Evolutionary conservation across 2,113 vertebrate genomes (phyloP).

Genomic region (Cnemophilus loriae): DNA sequence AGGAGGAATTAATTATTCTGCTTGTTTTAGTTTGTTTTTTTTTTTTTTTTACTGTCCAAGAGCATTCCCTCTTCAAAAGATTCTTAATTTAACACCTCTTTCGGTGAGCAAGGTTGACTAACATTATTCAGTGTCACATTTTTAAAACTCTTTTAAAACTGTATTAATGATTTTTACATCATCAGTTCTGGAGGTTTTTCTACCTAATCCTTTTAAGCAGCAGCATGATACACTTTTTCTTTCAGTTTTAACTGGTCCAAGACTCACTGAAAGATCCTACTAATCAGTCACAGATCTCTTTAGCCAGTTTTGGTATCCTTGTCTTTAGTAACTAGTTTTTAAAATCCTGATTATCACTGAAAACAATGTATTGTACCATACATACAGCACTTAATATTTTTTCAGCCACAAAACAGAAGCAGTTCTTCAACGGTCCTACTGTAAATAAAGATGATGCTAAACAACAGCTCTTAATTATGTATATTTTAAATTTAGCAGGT

Average conservation of each 20-base stretch:
- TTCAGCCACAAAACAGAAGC: background rate
- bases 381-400: background rate
- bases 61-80: background rate
- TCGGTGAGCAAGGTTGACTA: background rate
- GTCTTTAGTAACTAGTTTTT: background rate
- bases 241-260: background rate
- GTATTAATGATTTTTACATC: background rate
- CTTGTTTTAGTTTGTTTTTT: rapidly evolving
- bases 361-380: background rate
- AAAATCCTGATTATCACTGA: background rate
- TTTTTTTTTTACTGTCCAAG: background rate
- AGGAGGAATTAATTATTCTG: background rate
- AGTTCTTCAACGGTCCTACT: background rate
- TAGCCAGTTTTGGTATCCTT: background rate
- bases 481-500: background rate
- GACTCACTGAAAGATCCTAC: background rate
- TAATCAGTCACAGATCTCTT: background rate
- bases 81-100: background rate
- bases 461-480: background rate
- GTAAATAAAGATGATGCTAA: background rate
- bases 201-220: background rate
- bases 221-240: background rate
- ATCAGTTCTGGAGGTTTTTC: background rate
- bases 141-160: background rate
- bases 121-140: background rate